Evolutionary conservation across 2,797 vertebrate species (phyloP).

Genomic region (Percopsis omiscomaycus): DNA sequence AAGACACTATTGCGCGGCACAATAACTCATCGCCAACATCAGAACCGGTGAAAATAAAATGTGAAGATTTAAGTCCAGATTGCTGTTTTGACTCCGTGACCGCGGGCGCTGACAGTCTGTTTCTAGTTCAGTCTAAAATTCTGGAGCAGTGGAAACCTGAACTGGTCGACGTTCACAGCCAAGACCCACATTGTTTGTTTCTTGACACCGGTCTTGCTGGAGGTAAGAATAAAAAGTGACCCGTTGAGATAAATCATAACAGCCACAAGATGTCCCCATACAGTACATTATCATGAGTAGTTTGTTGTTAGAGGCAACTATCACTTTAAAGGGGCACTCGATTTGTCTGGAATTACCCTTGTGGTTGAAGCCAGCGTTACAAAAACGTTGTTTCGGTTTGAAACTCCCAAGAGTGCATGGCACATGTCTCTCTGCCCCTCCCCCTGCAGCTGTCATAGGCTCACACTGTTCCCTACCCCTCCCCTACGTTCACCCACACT

Average conservation of each 20-base stretch:
- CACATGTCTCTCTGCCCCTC: too few relatives aligned
- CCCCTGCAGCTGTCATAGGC: conserved; percentile 15
- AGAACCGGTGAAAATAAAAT: conserved; percentile 56
- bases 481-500: too few relatives aligned
- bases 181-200: conserved; percentile 24
- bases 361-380: too few relatives aligned
- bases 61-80: conserved; percentile 17
- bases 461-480: too few relatives aligned
- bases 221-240: conserved; percentile 48
- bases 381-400: too few relatives aligned
- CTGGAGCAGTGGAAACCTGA: conserved; percentile 70
- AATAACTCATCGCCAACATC: neutral
- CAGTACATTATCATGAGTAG: neutral
- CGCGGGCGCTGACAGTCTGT: conserved; percentile 51
- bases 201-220: conserved; percentile 36
- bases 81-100: conserved; percentile 43
- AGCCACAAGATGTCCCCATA: neutral
- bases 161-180: conserved; percentile 29
- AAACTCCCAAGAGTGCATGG: too few relatives aligned
- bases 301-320: neutral
- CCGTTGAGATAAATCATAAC: neutral
- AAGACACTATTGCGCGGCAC: conserved; percentile 5
- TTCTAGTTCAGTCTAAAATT: conserved; percentile 60
- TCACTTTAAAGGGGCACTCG: too few relatives aligned
- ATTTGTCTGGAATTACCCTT: too few relatives aligned